Evolutionary conservation across 2,797 vertebrate genomes (phyloP).

Genomic region (Pelochelys cantorii): DNA sequence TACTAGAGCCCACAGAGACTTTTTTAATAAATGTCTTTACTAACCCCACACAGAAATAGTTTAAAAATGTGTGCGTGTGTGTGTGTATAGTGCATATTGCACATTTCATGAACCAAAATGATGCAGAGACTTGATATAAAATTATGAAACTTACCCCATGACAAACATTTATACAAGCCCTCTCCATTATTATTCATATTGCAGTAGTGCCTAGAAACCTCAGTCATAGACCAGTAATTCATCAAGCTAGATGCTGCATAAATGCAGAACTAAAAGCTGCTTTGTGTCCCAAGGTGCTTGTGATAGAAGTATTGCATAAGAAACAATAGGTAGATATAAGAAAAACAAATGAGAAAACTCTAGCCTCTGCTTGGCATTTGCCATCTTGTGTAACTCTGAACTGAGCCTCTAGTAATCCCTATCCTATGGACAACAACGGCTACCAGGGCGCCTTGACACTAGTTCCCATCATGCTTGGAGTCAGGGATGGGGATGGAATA

Average conservation of each 20-base stretch:
- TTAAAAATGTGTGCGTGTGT: not conserved
- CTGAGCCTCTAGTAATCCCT: not conserved
- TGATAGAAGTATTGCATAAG: not conserved
- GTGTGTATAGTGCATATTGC: too few relatives aligned
- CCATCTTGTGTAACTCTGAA: not conserved
- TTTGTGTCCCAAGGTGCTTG: rapidly evolving
- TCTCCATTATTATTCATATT: conserved; percentile 13
- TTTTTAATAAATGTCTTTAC: not conserved
- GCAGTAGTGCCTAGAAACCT: not conserved
- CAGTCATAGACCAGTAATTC: not conserved
- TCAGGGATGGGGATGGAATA: not conserved
- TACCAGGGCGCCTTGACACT: not conserved
- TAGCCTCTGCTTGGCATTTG: not conserved
- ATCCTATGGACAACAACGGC: not conserved
- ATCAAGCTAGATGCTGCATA: rapidly evolving
- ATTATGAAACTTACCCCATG: conserved; percentile 53
- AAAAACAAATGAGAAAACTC: not conserved
- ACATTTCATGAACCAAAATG: not conserved
- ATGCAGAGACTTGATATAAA: not conserved
- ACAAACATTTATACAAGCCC: conserved; percentile 59
- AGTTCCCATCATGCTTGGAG: not conserved
- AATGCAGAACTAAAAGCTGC: not conserved
- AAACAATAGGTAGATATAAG: not conserved
- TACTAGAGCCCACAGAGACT: not conserved
- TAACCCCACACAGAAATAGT: not conserved